Conservation (phyloP, 2,113 vertebrate genomes). For the Nansenia antarctica region DNA sequence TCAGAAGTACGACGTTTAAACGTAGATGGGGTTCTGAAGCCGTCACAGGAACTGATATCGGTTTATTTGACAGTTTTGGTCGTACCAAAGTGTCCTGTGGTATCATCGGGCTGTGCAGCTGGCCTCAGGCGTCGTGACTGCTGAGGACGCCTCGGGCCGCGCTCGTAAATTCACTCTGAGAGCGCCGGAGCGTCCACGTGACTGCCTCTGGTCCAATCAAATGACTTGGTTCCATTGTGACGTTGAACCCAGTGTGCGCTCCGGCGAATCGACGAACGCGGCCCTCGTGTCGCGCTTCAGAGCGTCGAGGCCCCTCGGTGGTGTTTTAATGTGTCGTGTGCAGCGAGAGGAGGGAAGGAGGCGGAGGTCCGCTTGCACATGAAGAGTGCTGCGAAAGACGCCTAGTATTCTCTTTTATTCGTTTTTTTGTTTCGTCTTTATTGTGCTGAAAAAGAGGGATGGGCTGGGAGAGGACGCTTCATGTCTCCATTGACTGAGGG, state of each 20-base stretch:
- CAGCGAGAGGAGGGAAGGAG: neutral
- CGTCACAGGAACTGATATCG: neutral
- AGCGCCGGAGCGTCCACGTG: too few relatives aligned
- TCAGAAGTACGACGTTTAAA: neutral
- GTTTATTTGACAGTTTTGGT: neutral
- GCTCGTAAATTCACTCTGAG: too few relatives aligned
- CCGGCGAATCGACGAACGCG: too few relatives aligned
- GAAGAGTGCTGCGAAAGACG: slow-evolving; percentile 27
- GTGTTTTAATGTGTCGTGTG: neutral
- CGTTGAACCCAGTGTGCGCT: too few relatives aligned
- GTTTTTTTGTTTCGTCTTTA: slow-evolving; percentile 7
- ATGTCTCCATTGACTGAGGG: neutral
- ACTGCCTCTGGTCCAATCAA: too few relatives aligned
- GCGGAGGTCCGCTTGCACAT: slow-evolving; percentile 12
- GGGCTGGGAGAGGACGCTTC: neutral
- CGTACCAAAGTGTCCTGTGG: neutral
- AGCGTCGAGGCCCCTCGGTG: neutral
- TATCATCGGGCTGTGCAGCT: neutral
- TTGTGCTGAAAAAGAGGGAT: neutral
- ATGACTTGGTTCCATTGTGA: too few relatives aligned
- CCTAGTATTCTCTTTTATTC: neutral
- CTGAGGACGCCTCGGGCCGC: neutral
- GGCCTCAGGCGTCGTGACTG: neutral
- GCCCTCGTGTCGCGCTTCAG: neutral
- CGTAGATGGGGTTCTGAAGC: neutral